Percentiles rank a stretch among this genome's conserved stretches.
Evolutionary conservation across 2,888 invertebrate species (phyloP).

Genomic region (Bedellia somnulentella): DNA sequence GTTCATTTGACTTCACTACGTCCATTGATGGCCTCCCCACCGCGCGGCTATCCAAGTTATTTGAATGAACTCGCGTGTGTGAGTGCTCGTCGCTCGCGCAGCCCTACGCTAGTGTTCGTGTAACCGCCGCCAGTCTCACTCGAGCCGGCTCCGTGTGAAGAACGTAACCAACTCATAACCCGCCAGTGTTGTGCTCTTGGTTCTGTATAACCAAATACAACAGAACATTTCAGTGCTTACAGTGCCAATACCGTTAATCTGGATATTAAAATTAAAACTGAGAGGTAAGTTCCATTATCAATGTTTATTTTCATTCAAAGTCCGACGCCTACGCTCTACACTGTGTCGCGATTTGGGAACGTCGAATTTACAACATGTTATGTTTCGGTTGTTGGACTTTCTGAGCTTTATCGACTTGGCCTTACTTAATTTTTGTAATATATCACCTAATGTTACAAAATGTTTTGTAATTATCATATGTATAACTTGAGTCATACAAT

Average conservation of each 20-base stretch:
- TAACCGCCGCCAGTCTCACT: conserved; percentile 30
- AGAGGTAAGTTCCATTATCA: conserved; percentile 35
- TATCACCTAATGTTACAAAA: too few species aligned
- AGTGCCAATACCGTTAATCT: conserved; percentile 13
- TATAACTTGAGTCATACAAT: too few species aligned
- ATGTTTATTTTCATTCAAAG: conserved; percentile 55
- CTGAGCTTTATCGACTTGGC: too few species aligned
- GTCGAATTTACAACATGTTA: conserved; percentile 57
- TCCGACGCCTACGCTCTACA: conserved; percentile 45
- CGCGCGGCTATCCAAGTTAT: conserved; percentile 18
- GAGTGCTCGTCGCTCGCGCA: conserved; percentile 34
- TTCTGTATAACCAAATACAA: too few species aligned
- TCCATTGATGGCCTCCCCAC: conserved; percentile 56
- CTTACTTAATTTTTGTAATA: too few species aligned
- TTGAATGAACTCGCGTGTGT: conserved; percentile 42
- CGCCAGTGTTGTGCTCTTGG: too few species aligned
- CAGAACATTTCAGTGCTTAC: too few species aligned
- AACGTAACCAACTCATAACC: too few species aligned
- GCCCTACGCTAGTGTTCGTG: too few species aligned
- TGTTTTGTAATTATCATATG: too few species aligned
- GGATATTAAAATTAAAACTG: conserved; percentile 52
- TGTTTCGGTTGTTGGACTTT: conserved; percentile 49
- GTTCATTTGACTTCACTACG: conserved; percentile 48
- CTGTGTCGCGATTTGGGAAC: conserved; percentile 54
- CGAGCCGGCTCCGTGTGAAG: conserved; percentile 32